Conservation (phyloP, 1,140 invertebrate species). For the Drosophila punjabiensis region DNA sequence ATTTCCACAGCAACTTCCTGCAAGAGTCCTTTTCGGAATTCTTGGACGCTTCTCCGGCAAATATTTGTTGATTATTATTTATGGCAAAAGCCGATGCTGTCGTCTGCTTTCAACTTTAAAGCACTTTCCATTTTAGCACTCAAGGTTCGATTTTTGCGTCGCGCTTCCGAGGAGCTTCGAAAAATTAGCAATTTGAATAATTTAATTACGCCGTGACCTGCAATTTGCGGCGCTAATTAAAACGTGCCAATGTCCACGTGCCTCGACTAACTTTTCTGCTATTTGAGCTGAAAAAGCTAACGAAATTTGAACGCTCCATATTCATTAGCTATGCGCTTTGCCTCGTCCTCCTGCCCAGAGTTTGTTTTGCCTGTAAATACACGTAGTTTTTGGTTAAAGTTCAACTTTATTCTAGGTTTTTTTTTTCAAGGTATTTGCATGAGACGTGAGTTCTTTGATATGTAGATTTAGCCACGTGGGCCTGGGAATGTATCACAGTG, state of each 20-base stretch:
- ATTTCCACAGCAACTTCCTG: constrained; percentile 59
- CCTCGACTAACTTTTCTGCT: constrained; percentile 15
- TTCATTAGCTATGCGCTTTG: constrained; percentile 65
- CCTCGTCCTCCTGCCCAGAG: background rate
- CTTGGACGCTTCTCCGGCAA: background rate
- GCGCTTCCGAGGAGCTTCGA: background rate
- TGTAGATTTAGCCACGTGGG: constrained; percentile 33
- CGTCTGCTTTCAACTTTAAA: constrained; percentile 32
- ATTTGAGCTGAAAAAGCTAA: constrained; percentile 36
- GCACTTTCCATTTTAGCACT: constrained; percentile 65
- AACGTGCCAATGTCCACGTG: constrained; percentile 76
- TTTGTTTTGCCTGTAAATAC: constrained; percentile 41
- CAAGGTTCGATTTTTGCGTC: constrained; percentile 13
- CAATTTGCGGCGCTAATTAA: constrained; percentile 80
- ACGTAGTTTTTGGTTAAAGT: constrained; percentile 36
- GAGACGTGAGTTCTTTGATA: constrained; percentile 54
- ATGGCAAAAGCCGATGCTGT: constrained; percentile 26
- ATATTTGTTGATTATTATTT: constrained; percentile 68
- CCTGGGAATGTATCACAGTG: constrained; percentile 24
- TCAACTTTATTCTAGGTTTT: constrained; percentile 7
- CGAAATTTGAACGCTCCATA: constrained; percentile 51
- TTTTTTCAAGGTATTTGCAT: constrained; percentile 41
- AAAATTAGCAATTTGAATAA: constrained; percentile 81
- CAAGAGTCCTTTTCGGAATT: constrained; percentile 19
- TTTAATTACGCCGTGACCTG: constrained; percentile 76